Percentiles rank a stretch among this genome's conserved stretches.
Evolutionary conservation across 2,888 invertebrate species (phyloP).

Genomic region (Ormia ochracea): DNA sequence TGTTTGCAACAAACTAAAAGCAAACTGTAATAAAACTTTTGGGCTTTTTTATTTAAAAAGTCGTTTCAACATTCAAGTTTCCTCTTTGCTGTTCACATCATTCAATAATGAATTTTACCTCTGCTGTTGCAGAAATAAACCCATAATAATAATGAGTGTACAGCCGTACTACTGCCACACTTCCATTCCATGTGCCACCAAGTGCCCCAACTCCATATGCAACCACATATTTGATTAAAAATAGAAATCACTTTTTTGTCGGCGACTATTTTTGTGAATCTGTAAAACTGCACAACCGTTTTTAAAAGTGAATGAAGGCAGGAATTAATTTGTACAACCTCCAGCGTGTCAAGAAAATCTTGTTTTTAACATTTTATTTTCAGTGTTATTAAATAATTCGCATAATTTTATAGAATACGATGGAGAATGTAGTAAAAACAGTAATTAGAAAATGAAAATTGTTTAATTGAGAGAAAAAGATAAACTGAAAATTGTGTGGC

Average conservation of each 20-base stretch:
- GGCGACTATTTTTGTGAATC: conserved; percentile 18
- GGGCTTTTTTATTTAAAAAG: not conserved
- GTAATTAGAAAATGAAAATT: conserved; percentile 3
- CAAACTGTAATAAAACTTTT: not conserved
- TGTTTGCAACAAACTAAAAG: not conserved
- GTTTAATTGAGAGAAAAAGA: not conserved
- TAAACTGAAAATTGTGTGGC: conserved; percentile 12
- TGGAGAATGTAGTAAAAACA: not conserved
- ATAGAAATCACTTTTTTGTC: not conserved
- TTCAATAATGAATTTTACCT: not conserved
- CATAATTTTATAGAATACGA: conserved; percentile 27
- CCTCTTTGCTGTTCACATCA: not conserved
- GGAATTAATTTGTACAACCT: not conserved
- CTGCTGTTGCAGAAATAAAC: not conserved
- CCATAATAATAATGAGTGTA: not conserved
- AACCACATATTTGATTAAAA: conserved; percentile 1
- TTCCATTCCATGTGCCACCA: conserved; percentile 29
- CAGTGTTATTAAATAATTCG: conserved; percentile 42
- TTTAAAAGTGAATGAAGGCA: conserved; percentile 35
- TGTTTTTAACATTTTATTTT: conserved; percentile 8
- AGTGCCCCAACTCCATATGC: conserved; percentile 25
- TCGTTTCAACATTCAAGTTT: not conserved
- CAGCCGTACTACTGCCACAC: conserved; percentile 32
- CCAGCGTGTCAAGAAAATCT: conserved; percentile 38
- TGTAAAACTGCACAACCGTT: conserved; percentile 13